Evolutionary conservation across 2,797 vertebrate genomes (phyloP), one percentile per base, ranked within the genome.

Genomic region (Thamnophis elegans): DNA sequence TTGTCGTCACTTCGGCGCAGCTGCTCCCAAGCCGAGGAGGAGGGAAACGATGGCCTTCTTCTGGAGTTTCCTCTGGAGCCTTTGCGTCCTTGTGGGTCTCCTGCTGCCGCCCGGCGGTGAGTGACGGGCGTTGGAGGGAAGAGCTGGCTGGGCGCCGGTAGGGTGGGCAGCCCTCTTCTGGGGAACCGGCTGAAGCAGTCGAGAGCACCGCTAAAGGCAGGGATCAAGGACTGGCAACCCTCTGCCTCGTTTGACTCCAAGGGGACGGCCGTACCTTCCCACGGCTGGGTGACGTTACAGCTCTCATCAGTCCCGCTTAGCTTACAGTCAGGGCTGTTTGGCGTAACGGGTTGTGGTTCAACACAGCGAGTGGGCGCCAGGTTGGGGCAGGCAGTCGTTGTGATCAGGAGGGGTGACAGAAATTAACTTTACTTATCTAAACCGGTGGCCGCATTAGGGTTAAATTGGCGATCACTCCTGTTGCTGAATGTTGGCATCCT

Each of bases 81-180:
- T 73, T 65, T 5, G 20, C 25, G 36, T 10, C 51, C 22, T 62
- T 54, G 6, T 25, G 8, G 28, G 25, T 32, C 16, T 91, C 22
- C 56, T 89, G 68, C 58, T 91, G 86, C 56, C 4, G 47, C 51
- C 56, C 3, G 56, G 51, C 47, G 92, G 92, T 93, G 65, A 93
- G 92, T 93, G 28, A 4, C 0, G 58, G 73, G 22, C 22, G 1
- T 12, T 42, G 73, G 42, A 25, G 36, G 36, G 36, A 9, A 82
- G 20, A 82, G 20, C 36, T 47, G 36, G 18, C 36, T 82, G 73
- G 20, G 36, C 42, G 10, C 73, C 20, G 73, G 4, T 47, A 36
- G 73, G 73, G 20, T 47, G 73, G 20, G 10, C 36, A 82, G 73
- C 9, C 20, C 4, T 12, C 73, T 22, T 25, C 14, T 36, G 9